A percentile compares a stretch with the other conserved stretches of the same genome.
Conservation (phyloP, 1,140 invertebrate species). For the Kradibia gibbosae region DNA sequence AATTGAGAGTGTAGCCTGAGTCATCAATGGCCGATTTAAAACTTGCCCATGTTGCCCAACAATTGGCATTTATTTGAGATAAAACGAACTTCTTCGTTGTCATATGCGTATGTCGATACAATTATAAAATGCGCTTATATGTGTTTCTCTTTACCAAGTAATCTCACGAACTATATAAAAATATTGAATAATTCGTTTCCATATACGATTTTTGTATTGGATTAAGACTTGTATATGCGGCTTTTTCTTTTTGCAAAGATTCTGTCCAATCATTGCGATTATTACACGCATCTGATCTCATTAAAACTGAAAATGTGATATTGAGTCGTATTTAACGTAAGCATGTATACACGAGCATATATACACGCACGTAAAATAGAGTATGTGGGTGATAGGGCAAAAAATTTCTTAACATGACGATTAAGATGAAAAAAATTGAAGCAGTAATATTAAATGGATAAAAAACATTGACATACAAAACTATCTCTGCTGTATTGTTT, state of each 20-base stretch:
- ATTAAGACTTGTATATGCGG: conserved; percentile 26
- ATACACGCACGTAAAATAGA: not conserved
- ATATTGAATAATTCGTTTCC: conserved; percentile 30
- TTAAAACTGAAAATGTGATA: conserved; percentile 2
- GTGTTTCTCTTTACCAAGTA: conserved; percentile 31
- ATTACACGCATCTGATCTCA: not conserved
- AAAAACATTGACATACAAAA: conserved; percentile 25
- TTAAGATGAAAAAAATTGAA: conserved; percentile 9
- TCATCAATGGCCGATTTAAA: not conserved
- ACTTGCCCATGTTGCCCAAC: not conserved
- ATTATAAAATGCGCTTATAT: conserved; percentile 32
- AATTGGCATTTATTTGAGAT: not conserved
- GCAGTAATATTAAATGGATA: conserved; percentile 9
- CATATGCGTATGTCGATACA: conserved; percentile 33
- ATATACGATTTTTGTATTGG: conserved; percentile 18
- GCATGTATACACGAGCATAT: conserved; percentile 14
- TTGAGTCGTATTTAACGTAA: not conserved
- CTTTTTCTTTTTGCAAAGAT: not conserved
- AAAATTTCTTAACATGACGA: conserved; percentile 20
- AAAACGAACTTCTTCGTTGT: not conserved
- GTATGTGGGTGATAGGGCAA: not conserved
- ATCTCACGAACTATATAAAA: conserved; percentile 26
- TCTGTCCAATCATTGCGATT: not conserved
- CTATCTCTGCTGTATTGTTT: conserved; percentile 49
- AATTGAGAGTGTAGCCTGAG: conserved; percentile 22